phyloP scores from a whole-genome alignment of 2,113 vertebrate genomes.

The Murina feae region DNA sequence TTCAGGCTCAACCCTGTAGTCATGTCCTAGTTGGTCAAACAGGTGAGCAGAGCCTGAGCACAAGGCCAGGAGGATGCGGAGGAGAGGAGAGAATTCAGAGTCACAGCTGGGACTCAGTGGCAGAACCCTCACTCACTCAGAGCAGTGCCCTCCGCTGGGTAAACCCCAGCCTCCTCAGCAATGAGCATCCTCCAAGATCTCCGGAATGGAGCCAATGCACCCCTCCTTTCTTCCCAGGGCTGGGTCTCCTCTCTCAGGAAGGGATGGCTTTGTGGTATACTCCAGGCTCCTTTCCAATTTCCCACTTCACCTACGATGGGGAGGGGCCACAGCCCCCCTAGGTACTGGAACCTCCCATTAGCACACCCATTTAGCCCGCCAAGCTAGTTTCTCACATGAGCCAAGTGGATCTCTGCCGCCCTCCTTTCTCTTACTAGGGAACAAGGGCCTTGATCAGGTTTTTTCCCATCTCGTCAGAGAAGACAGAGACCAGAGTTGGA shows the following conservation, averaged over 20 bases:
- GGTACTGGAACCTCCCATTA: too few species aligned
- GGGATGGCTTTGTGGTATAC: background rate
- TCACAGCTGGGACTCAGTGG: background rate
- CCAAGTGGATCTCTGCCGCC: background rate
- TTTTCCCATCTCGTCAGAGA: background rate
- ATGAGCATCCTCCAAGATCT: background rate
- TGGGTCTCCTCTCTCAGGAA: background rate
- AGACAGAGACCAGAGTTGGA: background rate
- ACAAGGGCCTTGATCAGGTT: background rate
- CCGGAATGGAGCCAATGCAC: background rate
- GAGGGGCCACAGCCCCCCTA: background rate
- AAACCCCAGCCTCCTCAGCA: background rate
- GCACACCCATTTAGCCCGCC: background rate
- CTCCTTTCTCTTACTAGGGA: background rate
- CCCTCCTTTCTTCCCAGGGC: background rate
- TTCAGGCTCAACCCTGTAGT: background rate
- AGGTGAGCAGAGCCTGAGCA: background rate
- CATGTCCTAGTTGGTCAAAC: background rate
- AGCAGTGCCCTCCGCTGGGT: fast-evolving
- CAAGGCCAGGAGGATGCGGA: background rate
- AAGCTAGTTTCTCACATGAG: background rate
- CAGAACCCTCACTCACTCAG: background rate
- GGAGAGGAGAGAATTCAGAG: background rate
- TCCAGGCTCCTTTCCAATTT: background rate
- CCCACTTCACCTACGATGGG: background rate